Evolutionary conservation across 2,113 vertebrate species (phyloP), one percentile per base, ranked within the genome.

Genomic region (Oryzias javanicus): DNA sequence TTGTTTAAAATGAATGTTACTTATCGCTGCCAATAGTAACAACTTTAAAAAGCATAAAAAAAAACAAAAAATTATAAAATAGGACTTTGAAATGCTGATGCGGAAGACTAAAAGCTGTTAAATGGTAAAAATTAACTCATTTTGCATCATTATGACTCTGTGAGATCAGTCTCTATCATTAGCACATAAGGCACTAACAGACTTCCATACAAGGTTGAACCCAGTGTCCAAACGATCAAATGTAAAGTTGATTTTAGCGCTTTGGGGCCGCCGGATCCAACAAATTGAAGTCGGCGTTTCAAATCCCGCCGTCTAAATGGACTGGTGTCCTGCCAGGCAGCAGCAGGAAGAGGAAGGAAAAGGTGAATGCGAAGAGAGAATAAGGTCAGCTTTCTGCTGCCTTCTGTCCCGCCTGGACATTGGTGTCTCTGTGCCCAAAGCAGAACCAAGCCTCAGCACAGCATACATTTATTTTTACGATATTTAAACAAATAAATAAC

Each of bases 401-500:
- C 49, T n/a, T 72, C 68, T 60, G 45, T 59, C 48, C 69, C 57
- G 63, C 46, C 59, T 41, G 62, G 76, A 90, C 90, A 91, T 89
- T 89, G 84, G 81, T 70, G 59, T 59, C 87, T 91, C 86, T 91
- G 90, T 91, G 73, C 86, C 83, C 72, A 72, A 90, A 88, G 85
- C 83, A 81, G 80, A 83, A 81, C 86, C 35, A 72, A 89, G 76
- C 84, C 72, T 81, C 80, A 72, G 69, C 74, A 79, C 70, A 79
- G 73, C 83, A 59, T 72, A 68, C 88, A 83, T 89, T 89, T 90
- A 91, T 90, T 89, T 91, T 91, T 90, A 88, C 76, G 74, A 83
- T 85, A 89, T 92, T 87, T 89, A 83, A 91, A 88, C 87, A 86
- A 91, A 91, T 86, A 89, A 89, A 88, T 85, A 88, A 83, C 87